Evolutionary conservation across 2,888 invertebrate species (phyloP), one percentile per base, ranked within the genome.

Genomic region (Nowickia ferox): DNA sequence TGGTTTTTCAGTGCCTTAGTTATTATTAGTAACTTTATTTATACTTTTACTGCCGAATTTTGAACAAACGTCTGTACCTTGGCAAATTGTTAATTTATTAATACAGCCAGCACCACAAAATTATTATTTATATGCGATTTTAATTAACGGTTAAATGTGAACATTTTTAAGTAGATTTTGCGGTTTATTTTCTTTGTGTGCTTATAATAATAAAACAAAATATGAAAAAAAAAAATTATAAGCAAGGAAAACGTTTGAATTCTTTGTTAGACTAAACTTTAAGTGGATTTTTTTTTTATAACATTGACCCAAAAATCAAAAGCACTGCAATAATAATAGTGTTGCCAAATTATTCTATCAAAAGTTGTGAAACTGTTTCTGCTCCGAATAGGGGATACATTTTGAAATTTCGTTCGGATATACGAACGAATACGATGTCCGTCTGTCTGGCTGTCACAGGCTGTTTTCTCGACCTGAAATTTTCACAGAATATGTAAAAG

Each of bases 271-370:
- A 72, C 44, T 72, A 38, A 15, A 48, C 8, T 22, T 48, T 42
- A 38, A 48, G 44, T n/a, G 30, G 30, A 51, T 30, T 72, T 59
- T 48, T 13, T 74, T 57, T n/a, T 69, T 19, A 57, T 46, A 57
- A 57, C 61, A 78, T 53, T 78, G 78, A 69, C 61, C 69, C 69
- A 61, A 69, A 78, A 66, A 42, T 57, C 30, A 57, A 9, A 38
- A 44, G 10, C 19, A 13, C 15, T 59, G 48, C 42, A 53, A 13
- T 19, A 53, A 22, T n/a, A 57, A 57, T 9, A 19, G 44, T 44
- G 17, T 9, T 19, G 51, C 13, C 38, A 40, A n/a, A n/a, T 11
- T 30, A 30, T 30, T 30, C 30, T 5, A 30, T 30, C 5, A 30
- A 30, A 30, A 30, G 30, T 30, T 6, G 30, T 30, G 2, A 4